Conservation (phyloP, 2,888 invertebrate species). For the Ecdyonurus torrentis region DNA sequence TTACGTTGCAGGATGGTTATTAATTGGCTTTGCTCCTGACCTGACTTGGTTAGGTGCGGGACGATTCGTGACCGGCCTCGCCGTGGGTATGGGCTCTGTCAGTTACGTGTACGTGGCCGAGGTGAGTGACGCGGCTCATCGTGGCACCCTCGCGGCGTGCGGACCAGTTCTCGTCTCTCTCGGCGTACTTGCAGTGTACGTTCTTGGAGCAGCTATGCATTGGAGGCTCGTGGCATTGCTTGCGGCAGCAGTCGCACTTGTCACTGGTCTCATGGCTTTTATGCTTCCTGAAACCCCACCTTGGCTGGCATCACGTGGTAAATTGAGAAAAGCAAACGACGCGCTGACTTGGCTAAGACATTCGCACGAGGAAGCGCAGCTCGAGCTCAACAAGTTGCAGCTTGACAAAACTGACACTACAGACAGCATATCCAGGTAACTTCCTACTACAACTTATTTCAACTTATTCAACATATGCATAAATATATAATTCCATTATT, state of each 20-base stretch:
- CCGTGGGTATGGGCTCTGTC: slow-evolving; percentile 50
- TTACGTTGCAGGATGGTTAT: slow-evolving; percentile 49
- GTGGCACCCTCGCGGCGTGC: slow-evolving; percentile 48
- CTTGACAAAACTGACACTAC: background rate
- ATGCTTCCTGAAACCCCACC: slow-evolving; percentile 53
- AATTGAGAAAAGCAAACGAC: slow-evolving; percentile 39
- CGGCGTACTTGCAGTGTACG: slow-evolving; percentile 52
- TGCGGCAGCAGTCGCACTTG: slow-evolving; percentile 27
- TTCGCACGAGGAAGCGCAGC: slow-evolving; percentile 41
- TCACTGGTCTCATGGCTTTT: slow-evolving; percentile 37
- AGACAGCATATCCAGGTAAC: too few species aligned
- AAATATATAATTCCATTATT: too few species aligned
- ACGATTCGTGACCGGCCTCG: slow-evolving; percentile 49
- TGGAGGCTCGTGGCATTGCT: slow-evolving; percentile 42
- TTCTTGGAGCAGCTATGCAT: slow-evolving; percentile 43
- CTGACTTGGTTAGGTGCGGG: slow-evolving; percentile 46
- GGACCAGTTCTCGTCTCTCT: slow-evolving; percentile 54
- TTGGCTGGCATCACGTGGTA: slow-evolving; percentile 43
- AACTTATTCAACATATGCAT: too few species aligned
- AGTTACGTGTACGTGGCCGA: slow-evolving; percentile 52
- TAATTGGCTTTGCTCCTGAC: slow-evolving; percentile 44
- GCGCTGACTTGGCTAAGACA: slow-evolving; percentile 47
- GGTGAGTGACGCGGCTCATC: slow-evolving; percentile 46
- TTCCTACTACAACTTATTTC: too few species aligned
- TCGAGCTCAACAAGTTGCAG: slow-evolving; percentile 35